These are phyloP conservation scores for Hippopotamus amphibius DNA, from an alignment of 2,113 vertebrate genomes.

Conservation along the genomic window DNA sequence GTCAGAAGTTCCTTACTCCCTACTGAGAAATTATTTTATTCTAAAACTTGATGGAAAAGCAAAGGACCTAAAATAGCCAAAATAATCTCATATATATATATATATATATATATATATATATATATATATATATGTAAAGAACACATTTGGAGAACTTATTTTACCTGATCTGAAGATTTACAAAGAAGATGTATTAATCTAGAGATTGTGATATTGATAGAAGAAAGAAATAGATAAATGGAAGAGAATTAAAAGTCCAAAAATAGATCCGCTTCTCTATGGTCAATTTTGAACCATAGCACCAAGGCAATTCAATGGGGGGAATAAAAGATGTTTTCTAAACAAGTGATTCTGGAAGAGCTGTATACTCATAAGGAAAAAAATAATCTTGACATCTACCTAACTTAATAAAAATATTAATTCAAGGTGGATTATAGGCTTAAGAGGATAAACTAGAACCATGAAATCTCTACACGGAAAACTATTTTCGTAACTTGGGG, in stretches of 20 bases:
- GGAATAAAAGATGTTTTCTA: background rate
- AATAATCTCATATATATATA: too few relatives aligned
- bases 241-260: background rate
- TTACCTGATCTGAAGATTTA: background rate
- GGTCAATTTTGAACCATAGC: background rate
- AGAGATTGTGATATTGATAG: background rate
- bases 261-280: background rate
- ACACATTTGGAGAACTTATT: background rate
- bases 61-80: background rate
- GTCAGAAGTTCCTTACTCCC: too few relatives aligned
- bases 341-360: background rate
- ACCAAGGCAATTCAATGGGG: background rate
- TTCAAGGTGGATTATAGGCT: background rate
- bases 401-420: conserved; percentile 8
- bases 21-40: background rate
- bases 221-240: background rate
- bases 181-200: background rate
- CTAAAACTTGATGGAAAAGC: background rate
- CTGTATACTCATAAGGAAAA: background rate
- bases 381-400: background rate
- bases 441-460: background rate
- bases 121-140: background rate
- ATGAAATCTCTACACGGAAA: background rate
- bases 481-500: background rate
- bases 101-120: background rate